Percentiles rank a stretch among this genome's conserved stretches.
Conservation (phyloP, 2,113 vertebrate species). For the Poeciliopsis retropinna region DNA sequence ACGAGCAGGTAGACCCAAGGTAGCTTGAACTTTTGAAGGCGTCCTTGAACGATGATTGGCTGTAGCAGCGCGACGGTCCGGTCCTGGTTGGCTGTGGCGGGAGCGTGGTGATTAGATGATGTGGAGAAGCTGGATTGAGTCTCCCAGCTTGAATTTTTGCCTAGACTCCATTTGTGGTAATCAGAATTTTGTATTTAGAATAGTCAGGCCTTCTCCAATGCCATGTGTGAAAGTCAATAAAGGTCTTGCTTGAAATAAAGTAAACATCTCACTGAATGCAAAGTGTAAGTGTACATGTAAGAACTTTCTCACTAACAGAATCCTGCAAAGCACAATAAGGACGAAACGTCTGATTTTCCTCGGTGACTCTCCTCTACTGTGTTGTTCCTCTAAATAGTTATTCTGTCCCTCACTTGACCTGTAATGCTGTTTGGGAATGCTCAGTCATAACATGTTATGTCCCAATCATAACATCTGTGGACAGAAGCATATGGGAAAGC, state of each 20-base stretch:
- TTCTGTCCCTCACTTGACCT: conserved; percentile 65
- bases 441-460: conserved; percentile 75
- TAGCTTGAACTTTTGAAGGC: too few species aligned
- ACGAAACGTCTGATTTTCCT: conserved; percentile 45
- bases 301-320: conserved; percentile 10
- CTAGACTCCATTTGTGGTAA: too few species aligned
- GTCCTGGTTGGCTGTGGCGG: too few species aligned
- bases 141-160: too few species aligned
- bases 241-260: background rate
- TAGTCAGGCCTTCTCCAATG: too few species aligned
- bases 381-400: conserved; percentile 29
- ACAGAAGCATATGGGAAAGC: conserved; percentile 76
- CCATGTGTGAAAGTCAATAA: too few species aligned
- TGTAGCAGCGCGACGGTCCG: too few species aligned
- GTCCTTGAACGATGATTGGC: too few species aligned
- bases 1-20: too few species aligned
- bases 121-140: too few species aligned
- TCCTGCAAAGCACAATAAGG: conserved; percentile 45
- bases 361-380: conserved; percentile 13
- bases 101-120: too few species aligned
- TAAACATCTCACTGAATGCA: background rate
- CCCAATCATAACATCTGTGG: conserved; percentile 70
- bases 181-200: background rate
- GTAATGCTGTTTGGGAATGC: conserved; percentile 63
- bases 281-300: background rate